Conservation (phyloP, 1,140 invertebrate genomes). For the Drosophila teissieri region DNA sequence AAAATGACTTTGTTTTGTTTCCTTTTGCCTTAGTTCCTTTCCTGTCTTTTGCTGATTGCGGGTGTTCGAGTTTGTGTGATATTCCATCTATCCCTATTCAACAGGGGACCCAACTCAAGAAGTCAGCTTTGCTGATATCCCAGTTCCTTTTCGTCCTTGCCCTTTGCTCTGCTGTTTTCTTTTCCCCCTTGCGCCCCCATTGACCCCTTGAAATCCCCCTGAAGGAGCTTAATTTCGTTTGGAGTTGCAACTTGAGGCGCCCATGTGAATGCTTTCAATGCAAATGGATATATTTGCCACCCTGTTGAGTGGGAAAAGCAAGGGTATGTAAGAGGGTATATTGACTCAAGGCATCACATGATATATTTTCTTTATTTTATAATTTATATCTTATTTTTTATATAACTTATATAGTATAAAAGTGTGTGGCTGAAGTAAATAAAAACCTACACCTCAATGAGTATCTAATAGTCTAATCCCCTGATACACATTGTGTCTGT, state of each 20-base stretch:
- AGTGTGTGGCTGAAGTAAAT: too few species aligned
- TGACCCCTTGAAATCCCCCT: slow-evolving; percentile 9
- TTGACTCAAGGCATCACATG: background rate
- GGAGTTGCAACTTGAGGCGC: slow-evolving; percentile 37
- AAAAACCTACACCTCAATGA: background rate
- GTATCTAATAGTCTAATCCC: background rate
- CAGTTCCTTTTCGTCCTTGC: background rate
- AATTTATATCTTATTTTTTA: background rate
- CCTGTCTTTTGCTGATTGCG: slow-evolving; percentile 28
- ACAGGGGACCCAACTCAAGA: slow-evolving; percentile 48
- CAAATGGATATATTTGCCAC: slow-evolving; percentile 35
- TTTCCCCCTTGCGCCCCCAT: slow-evolving; percentile 3
- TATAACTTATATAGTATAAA: too few species aligned
- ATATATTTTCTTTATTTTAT: background rate
- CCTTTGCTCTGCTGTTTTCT: slow-evolving; percentile 7
- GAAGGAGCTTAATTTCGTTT: slow-evolving; percentile 38
- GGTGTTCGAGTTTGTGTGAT: slow-evolving; percentile 25
- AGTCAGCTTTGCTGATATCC: slow-evolving; percentile 18
- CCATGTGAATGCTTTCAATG: slow-evolving; percentile 38
- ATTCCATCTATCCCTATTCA: slow-evolving; percentile 17
- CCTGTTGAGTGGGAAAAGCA: background rate
- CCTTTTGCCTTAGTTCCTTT: slow-evolving; percentile 8
- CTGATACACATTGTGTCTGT: background rate
- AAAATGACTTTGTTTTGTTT: slow-evolving; percentile 32
- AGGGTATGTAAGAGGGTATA: background rate